These are phyloP conservation scores for Agonopterix subpropinquella DNA, from an alignment of 2,888 invertebrate species.

Conservation along the genomic window DNA sequence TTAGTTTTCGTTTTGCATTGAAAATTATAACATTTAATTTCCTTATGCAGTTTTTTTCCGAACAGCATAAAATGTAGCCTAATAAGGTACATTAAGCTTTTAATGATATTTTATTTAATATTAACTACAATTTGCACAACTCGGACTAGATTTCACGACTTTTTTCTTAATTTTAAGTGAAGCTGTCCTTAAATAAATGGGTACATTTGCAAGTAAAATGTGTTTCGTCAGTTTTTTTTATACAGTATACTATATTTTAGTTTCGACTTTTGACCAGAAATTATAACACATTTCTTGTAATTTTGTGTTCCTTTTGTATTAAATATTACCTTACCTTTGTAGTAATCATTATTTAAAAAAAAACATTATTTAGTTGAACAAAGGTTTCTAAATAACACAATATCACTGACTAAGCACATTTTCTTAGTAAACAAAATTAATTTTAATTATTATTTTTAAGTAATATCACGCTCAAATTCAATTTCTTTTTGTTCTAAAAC, in stretches of 20 bases:
- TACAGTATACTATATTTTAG: too few species aligned
- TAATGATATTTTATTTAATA: neutral
- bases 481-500: slow-evolving; percentile 19
- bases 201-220: too few species aligned
- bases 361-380: too few species aligned
- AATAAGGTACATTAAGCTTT: slow-evolving; percentile 15
- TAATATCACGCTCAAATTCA: slow-evolving; percentile 61
- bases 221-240: too few species aligned
- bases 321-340: too few species aligned
- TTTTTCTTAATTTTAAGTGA: slow-evolving; percentile 29
- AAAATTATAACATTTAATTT: neutral
- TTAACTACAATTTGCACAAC: slow-evolving; percentile 8
- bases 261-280: too few species aligned
- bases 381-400: too few species aligned
- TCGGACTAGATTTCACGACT: slow-evolving; percentile 41
- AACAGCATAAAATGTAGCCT: neutral
- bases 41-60: neutral
- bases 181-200: slow-evolving; percentile 40
- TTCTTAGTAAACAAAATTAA: slow-evolving; percentile 2
- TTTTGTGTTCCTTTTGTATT: too few species aligned
- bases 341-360: too few species aligned
- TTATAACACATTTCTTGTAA: too few species aligned
- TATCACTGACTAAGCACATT: too few species aligned
- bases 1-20: too few species aligned
- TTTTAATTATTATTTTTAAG: slow-evolving; percentile 41